Evolutionary conservation across 2,888 invertebrate species (phyloP).

Genomic region (Leptogaster cylindrica): DNA sequence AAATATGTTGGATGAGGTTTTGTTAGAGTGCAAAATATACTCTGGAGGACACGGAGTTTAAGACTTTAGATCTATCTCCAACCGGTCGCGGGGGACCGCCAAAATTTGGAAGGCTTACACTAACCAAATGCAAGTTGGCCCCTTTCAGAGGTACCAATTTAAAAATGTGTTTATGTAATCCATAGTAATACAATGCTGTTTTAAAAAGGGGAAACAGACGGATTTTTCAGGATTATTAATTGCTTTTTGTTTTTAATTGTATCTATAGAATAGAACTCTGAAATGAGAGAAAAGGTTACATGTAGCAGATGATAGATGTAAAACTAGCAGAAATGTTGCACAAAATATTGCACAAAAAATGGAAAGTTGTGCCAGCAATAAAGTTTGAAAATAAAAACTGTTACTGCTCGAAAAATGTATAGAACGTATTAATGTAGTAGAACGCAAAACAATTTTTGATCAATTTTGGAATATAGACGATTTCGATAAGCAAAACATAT

Average conservation of each 20-base stretch:
- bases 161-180: too few relatives aligned
- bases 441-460: conserved; percentile 12
- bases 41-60: conserved; percentile 5
- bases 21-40: background rate
- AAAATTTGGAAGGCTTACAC: conserved; percentile 10
- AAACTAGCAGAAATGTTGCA: too few relatives aligned
- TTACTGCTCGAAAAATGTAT: conserved; percentile 10
- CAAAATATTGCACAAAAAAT: too few relatives aligned
- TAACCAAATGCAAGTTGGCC: too few relatives aligned
- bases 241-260: too few relatives aligned
- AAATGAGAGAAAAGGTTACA: too few relatives aligned
- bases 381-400: background rate
- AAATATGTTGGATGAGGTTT: conserved; percentile 26
- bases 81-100: background rate
- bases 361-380: background rate
- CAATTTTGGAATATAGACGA: conserved; percentile 11
- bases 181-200: too few relatives aligned
- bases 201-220: too few relatives aligned
- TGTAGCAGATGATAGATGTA: too few relatives aligned
- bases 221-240: too few relatives aligned
- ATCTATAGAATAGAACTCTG: too few relatives aligned
- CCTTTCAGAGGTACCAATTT: too few relatives aligned
- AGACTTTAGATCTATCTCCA: conserved; percentile 6
- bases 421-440: conserved; percentile 2
- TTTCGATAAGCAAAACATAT: conserved; percentile 13